Evolutionary conservation across 2,888 invertebrate species (phyloP).

Genomic region (Minunthozetes semirufus): DNA sequence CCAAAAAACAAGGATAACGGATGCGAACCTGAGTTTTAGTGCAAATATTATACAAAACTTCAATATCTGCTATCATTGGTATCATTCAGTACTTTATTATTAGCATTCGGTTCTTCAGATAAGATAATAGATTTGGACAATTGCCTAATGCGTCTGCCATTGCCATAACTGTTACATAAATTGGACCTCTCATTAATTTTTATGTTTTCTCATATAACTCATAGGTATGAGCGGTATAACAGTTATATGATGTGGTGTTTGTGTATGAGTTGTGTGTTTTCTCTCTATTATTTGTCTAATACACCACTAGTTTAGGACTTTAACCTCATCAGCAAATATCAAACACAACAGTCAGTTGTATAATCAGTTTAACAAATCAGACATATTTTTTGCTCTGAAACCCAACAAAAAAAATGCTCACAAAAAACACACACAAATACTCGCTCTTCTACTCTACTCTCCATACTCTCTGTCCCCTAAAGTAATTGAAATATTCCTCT

Average conservation of each 20-base stretch:
- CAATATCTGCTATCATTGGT: background rate
- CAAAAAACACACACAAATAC: background rate
- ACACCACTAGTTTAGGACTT: conserved; percentile 14
- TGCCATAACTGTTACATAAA: conserved; percentile 28
- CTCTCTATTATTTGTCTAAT: conserved; percentile 10
- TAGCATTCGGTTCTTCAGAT: background rate
- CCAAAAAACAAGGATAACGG: conserved; percentile 31
- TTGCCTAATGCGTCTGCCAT: background rate
- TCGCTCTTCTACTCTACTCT: background rate
- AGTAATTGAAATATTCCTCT: background rate
- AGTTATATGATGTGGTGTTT: background rate
- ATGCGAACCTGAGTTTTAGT: conserved; percentile 27
- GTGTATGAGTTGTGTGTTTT: conserved; percentile 6
- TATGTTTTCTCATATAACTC: background rate
- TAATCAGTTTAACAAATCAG: conserved; percentile 29
- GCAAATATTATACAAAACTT: conserved; percentile 6
- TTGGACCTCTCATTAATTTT: conserved; percentile 30
- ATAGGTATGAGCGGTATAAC: conserved; percentile 1
- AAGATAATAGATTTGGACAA: conserved; percentile 28
- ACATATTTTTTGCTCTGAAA: conserved; percentile 5
- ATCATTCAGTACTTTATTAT: conserved; percentile 24
- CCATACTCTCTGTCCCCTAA: background rate
- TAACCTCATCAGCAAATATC: conserved; percentile 14
- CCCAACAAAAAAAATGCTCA: background rate
- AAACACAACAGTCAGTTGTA: background rate